Conservation (phyloP, 2,888 invertebrate genomes). For the Sceliomorpha sp. region DNA sequence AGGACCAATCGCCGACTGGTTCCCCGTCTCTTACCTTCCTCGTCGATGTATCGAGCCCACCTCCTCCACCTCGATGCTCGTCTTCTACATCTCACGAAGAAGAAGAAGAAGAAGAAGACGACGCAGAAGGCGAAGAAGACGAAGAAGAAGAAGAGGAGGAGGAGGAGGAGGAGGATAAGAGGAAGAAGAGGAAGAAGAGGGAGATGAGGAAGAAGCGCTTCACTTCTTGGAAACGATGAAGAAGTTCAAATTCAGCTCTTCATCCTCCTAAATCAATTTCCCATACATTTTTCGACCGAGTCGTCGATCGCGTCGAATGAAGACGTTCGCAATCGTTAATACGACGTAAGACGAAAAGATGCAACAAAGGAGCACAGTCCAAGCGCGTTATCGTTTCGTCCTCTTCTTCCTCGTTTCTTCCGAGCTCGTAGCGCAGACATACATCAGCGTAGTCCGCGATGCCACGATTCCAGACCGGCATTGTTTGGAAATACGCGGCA, state of each 20-base stretch:
- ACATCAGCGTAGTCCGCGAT: slow-evolving; percentile 37
- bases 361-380: no score
- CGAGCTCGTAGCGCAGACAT: slow-evolving; percentile 3
- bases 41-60: slow-evolving; percentile 52
- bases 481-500: slow-evolving; percentile 78
- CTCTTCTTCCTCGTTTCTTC: slow-evolving; percentile 16
- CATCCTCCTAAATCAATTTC: no score
- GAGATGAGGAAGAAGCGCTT: background rate
- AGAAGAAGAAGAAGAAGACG: background rate
- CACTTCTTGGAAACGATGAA: no score
- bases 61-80: slow-evolving; percentile 56
- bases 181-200: background rate
- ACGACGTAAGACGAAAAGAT: no score
- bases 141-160: background rate
- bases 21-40: slow-evolving; percentile 67
- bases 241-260: no score
- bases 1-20: slow-evolving; percentile 69
- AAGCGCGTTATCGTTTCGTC: slow-evolving; percentile 22
- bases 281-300: no score
- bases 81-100: slow-evolving; percentile 35
- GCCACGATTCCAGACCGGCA: slow-evolving; percentile 66
- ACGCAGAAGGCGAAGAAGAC: background rate
- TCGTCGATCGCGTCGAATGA: no score
- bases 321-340: no score
- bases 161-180: background rate